Evolutionary conservation across 2,113 vertebrate species (phyloP).

Genomic region (Albula goreensis): DNA sequence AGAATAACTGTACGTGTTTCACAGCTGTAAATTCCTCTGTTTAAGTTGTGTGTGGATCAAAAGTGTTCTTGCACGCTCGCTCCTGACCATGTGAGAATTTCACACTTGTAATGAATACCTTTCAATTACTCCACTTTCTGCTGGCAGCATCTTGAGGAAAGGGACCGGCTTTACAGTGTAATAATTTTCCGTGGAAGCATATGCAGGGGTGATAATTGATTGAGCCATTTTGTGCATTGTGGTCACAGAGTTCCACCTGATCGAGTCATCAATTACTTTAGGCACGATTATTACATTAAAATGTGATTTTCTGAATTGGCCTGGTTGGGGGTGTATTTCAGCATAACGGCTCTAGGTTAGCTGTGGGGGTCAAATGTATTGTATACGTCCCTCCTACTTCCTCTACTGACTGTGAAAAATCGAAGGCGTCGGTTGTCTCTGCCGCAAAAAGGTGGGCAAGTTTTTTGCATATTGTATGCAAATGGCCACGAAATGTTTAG

Average conservation of each 20-base stretch:
- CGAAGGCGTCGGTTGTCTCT: background rate
- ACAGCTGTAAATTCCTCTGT: background rate
- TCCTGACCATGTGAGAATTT: background rate
- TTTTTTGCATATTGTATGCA: too few species aligned
- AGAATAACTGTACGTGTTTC: background rate
- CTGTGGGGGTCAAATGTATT: background rate
- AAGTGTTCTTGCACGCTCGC: background rate
- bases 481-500: too few species aligned
- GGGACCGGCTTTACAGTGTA: background rate
- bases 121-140: background rate
- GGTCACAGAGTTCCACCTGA: constrained; percentile 3
- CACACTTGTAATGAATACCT: background rate
- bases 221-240: background rate
- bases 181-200: background rate
- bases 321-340: background rate
- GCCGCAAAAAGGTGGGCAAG: background rate
- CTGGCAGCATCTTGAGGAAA: background rate
- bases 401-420: background rate
- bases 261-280: background rate
- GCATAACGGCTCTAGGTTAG: background rate
- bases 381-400: background rate
- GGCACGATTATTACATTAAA: background rate
- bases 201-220: background rate
- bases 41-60: background rate
- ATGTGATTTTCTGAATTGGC: background rate